phyloP scores from a whole-genome alignment of 2,888 invertebrate species.

The Raillietiella orientalis region DNA sequence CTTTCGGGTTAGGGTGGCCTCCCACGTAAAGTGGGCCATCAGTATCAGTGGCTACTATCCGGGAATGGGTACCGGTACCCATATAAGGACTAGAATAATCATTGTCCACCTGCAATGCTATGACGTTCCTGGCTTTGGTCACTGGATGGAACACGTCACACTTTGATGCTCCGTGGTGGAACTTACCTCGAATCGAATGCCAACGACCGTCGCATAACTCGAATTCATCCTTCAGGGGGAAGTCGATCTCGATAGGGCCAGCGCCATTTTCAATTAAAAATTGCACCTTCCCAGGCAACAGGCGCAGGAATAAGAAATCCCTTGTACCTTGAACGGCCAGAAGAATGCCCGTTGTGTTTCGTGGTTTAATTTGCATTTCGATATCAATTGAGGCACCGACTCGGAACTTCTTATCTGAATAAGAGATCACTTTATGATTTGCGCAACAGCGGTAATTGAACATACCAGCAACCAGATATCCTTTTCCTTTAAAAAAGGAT shows the following conservation, averaged over 20 bases:
- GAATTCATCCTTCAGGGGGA: conserved; percentile 22
- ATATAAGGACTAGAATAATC: conserved; percentile 35
- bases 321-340: conserved; percentile 48
- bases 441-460: conserved; percentile 6
- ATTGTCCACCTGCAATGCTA: conserved; percentile 55
- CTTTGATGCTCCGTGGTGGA: not conserved
- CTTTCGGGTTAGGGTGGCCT: conserved; percentile 29
- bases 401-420: conserved; percentile 31
- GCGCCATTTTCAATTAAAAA: conserved; percentile 52
- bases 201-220: conserved; percentile 75
- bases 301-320: conserved; percentile 55
- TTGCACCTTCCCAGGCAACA: conserved; percentile 50
- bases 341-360: conserved; percentile 48
- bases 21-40: conserved; percentile 64
- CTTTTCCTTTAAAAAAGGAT: conserved; percentile 37
- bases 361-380: conserved; percentile 51
- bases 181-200: conserved; percentile 34
- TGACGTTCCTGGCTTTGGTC: conserved; percentile 61
- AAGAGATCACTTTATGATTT: conserved; percentile 3
- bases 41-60: conserved; percentile 33
- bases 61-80: conserved; percentile 22
- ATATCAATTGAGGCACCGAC: conserved; percentile 48
- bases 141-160: conserved; percentile 17
- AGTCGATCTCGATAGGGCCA: conserved; percentile 40
- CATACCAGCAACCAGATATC: conserved; percentile 24